phyloP scores from a whole-genome alignment of 2,113 vertebrate genomes.

The Microtus ochrogaster region DNA sequence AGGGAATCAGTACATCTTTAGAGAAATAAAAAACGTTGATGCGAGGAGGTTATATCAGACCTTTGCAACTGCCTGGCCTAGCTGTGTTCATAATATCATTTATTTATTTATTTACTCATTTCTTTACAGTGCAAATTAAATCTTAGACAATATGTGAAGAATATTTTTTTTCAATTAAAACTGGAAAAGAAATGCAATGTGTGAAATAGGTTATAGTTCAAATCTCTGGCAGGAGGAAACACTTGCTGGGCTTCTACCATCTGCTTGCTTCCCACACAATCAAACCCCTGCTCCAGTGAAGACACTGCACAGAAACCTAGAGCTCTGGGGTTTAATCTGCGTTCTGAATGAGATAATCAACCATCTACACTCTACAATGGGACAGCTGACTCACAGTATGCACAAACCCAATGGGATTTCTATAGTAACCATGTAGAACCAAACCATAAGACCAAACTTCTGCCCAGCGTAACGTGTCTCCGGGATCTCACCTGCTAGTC shows the following conservation, averaged over 20 bases:
- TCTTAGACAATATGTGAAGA: not conserved
- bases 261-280: not conserved
- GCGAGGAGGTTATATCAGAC: not conserved
- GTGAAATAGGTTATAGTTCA: not conserved
- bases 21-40: conserved; percentile 49
- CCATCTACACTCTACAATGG: not conserved
- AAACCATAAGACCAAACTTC: not conserved
- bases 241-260: not conserved
- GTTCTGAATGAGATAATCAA: not conserved
- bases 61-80: not conserved
- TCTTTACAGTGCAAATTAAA: not conserved
- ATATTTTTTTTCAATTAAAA: not conserved
- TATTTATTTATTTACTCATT: not conserved
- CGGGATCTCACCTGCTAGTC: not conserved
- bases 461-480: not conserved
- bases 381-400: not conserved
- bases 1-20: conserved; percentile 39
- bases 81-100: conserved; percentile 31
- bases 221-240: not conserved
- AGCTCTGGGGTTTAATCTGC: not conserved
- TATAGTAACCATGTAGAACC: not conserved
- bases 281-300: not conserved
- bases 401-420: not conserved
- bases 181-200: conserved; percentile 25
- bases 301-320: not conserved